Evolutionary conservation across 2,113 vertebrate genomes (phyloP).

Genomic region (Aldabrachelys gigantea): DNA sequence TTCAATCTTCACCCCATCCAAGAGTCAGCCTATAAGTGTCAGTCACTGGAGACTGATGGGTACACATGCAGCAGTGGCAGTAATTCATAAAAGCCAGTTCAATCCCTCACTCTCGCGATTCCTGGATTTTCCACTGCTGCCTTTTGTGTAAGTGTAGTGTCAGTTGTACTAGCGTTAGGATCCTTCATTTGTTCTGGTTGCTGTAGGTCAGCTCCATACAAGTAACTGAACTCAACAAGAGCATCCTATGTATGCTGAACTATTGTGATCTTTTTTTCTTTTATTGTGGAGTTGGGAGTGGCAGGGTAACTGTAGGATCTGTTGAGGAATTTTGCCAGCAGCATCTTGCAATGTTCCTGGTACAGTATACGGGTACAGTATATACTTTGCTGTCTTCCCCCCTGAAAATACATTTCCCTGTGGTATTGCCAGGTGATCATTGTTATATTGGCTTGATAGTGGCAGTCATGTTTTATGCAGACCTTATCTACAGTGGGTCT

Average conservation of each 20-base stretch:
- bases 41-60: conserved; percentile 75
- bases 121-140: conserved; percentile 63
- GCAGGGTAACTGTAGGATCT: conserved; percentile 48
- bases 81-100: conserved; percentile 66
- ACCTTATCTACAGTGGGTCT: background rate
- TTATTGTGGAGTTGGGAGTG: conserved; percentile 2
- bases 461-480: background rate
- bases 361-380: conserved; percentile 78
- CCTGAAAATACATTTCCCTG: background rate
- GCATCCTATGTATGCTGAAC: conserved; percentile 41
- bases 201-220: conserved; percentile 50
- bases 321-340: conserved; percentile 53
- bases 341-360: conserved; percentile 75
- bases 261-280: background rate
- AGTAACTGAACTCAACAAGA: conserved; percentile 54
- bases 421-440: background rate
- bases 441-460: background rate
- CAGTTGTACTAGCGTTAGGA: conserved; percentile 43
- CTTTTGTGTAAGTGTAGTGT: conserved; percentile 50
- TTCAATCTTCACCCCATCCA: conserved; percentile 45
- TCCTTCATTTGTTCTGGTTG: conserved; percentile 40
- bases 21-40: conserved; percentile 54
- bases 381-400: background rate
- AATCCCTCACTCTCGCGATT: conserved; percentile 59
- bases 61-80: conserved; percentile 72